Percentiles rank a stretch among this genome's conserved stretches.
Evolutionary conservation across 2,888 invertebrate species (phyloP).

Genomic region (Noctua janthina): DNA sequence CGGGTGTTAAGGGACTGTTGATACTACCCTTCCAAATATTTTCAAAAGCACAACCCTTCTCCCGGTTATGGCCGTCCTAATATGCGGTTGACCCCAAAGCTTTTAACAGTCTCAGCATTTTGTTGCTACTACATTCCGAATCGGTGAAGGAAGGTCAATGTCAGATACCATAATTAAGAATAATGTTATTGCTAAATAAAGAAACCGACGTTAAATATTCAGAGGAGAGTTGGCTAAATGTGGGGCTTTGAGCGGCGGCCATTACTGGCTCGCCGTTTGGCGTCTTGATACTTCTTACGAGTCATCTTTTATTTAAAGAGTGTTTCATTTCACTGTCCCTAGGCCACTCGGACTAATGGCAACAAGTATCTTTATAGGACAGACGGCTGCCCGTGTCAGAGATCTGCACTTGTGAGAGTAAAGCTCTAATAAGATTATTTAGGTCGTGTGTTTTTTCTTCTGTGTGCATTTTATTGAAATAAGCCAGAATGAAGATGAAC

Average conservation of each 20-base stretch:
- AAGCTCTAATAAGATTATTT: conserved; percentile 29
- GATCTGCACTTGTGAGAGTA: conserved; percentile 28
- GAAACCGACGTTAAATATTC: conserved; percentile 81
- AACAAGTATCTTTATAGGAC: conserved; percentile 45
- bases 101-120: conserved; percentile 53
- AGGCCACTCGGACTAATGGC: conserved; percentile 58
- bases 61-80: conserved; percentile 41
- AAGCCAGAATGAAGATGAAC: too few relatives aligned
- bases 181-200: conserved; percentile 71
- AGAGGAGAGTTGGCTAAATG: conserved; percentile 79
- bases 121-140: conserved; percentile 44
- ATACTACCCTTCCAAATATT: conserved; percentile 51
- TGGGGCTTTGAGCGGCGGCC: conserved; percentile 75
- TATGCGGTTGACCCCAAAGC: conserved; percentile 60
- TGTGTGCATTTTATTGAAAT: background rate
- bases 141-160: conserved; percentile 50
- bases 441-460: background rate
- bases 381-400: conserved; percentile 18
- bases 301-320: conserved; percentile 82
- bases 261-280: conserved; percentile 74
- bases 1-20: conserved; percentile 23
- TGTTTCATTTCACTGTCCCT: conserved; percentile 75
- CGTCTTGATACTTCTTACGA: conserved; percentile 68
- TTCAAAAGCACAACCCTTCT: conserved; percentile 53
- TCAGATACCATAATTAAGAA: conserved; percentile 54